Base-by-base conservation (phyloP, 2,888 invertebrate genomes). In the Euspilapteryx auroguttella region DNA sequence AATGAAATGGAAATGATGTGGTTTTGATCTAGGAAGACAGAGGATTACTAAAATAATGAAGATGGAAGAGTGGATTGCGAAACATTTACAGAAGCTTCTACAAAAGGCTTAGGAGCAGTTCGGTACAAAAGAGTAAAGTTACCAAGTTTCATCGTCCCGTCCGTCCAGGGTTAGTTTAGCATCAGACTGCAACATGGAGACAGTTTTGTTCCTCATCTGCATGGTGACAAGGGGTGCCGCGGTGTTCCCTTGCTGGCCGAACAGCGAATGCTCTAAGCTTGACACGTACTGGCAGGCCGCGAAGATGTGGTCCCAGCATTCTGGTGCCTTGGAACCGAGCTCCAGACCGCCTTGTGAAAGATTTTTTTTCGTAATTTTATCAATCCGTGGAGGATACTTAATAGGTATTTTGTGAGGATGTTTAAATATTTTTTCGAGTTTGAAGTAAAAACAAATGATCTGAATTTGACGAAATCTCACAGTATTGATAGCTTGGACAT, bases 221-320 rank as follows among this genome's bases (percentile, higher is more conserved):
- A 83, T 81, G 1, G 82, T 79, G 1, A 82, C 79, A 54, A 84
- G 81, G 0, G 85, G 78, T 9, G 83, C 65, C 6, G 83, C 78
- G 2, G 82, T 80, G 38, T 83, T 84, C 17, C 85, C 87, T 40
- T 89, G 89, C 45, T 87, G 85, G 14, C 93, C 92, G 45, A 94
- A 94, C 38, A 93, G 82, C 1, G 87, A 86, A 52, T 94, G 94
- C 46, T 97, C 97, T 46, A 96, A 68, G 45, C 90, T 89, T 3
- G 93, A 89, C 4, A 96, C 91, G 53, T 95, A 94, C 21, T 94
- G 86, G 42, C 94, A 94, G 12, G 94, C 94, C 45, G 89, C 86
- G 53, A 98, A 94, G 34, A 97, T 91, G 51, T 97, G 94, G 36
- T 90, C 89, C 97, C 97, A 97, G 47, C 96, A 96, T 38, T 93